phyloP scores from a whole-genome alignment of 2,888 invertebrate genomes.

The Plebejus argus region DNA sequence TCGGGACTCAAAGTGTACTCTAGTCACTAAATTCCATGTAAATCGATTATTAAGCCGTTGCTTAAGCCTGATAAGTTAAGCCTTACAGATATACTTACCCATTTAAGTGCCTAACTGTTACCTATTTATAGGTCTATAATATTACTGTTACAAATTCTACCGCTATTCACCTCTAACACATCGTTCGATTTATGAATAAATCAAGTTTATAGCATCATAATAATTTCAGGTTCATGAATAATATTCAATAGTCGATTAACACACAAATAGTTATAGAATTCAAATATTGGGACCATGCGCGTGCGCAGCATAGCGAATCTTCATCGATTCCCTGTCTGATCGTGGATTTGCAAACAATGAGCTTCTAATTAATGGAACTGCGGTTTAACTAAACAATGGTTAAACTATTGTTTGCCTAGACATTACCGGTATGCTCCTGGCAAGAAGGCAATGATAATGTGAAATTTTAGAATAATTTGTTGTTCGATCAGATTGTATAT shows the following conservation, averaged over 20 bases:
- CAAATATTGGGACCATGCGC: neutral
- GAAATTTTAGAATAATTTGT: slow-evolving; percentile 1
- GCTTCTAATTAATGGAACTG: slow-evolving; percentile 12
- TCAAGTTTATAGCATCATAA: slow-evolving; percentile 21
- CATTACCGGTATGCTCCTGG: neutral
- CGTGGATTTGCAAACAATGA: slow-evolving; percentile 20
- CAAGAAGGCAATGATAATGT: neutral
- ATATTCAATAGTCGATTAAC: slow-evolving; percentile 28
- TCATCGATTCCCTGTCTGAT: slow-evolving; percentile 1
- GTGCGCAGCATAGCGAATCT: neutral
- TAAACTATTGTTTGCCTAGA: neutral
- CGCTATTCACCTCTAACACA: neutral
- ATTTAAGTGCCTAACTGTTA: neutral
- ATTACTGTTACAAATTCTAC: slow-evolving; percentile 1
- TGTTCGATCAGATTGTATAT: neutral
- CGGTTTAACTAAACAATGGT: neutral
- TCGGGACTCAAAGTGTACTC: neutral
- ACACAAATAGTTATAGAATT: slow-evolving; percentile 26
- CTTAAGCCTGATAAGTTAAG: too few relatives aligned
- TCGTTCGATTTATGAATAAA: slow-evolving; percentile 10
- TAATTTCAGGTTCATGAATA: slow-evolving; percentile 1
- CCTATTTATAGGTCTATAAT: neutral
- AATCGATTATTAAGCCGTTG: neutral
- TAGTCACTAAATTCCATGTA: neutral
- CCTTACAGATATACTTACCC: neutral